Evolutionary conservation across 1,140 invertebrate genomes (phyloP).

Genomic region (Ephestia elutella): DNA sequence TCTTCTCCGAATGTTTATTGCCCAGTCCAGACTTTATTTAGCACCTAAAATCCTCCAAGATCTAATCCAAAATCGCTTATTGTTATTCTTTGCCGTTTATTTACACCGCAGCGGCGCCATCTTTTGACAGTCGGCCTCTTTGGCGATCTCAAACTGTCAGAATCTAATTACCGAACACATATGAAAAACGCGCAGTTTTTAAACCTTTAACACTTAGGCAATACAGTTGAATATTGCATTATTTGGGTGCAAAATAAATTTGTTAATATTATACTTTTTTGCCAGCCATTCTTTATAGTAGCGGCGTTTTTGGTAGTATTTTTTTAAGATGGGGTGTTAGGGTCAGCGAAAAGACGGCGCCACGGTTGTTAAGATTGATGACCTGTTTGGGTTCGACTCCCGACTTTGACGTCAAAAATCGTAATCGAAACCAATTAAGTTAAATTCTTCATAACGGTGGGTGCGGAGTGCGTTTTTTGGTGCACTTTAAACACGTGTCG

Average conservation of each 20-base stretch:
- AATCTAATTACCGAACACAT: conserved; percentile 60
- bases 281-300: conserved; percentile 37
- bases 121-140: conserved; percentile 32
- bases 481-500: conserved; percentile 14
- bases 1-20: not conserved
- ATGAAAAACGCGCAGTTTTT: conserved; percentile 10
- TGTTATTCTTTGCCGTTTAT: conserved; percentile 7
- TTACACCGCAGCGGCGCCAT: conserved; percentile 10
- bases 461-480: not conserved
- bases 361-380: conserved; percentile 53
- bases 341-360: conserved; percentile 50
- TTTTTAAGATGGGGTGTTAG: conserved; percentile 38
- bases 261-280: conserved; percentile 39
- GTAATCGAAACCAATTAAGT: conserved; percentile 26
- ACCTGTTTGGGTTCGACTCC: conserved; percentile 38
- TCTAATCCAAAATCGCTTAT: not conserved
- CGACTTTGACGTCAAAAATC: conserved; percentile 21
- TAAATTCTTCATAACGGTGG: conserved; percentile 11
- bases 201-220: conserved; percentile 1
- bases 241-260: conserved; percentile 12
- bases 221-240: conserved; percentile 21
- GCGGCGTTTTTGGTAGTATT: conserved; percentile 13
- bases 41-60: conserved; percentile 2
- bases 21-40: not conserved
- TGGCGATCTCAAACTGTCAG: conserved; percentile 56